Evolutionary conservation across 1,140 invertebrate genomes (phyloP).

Genomic region (Drepana arcuata): DNA sequence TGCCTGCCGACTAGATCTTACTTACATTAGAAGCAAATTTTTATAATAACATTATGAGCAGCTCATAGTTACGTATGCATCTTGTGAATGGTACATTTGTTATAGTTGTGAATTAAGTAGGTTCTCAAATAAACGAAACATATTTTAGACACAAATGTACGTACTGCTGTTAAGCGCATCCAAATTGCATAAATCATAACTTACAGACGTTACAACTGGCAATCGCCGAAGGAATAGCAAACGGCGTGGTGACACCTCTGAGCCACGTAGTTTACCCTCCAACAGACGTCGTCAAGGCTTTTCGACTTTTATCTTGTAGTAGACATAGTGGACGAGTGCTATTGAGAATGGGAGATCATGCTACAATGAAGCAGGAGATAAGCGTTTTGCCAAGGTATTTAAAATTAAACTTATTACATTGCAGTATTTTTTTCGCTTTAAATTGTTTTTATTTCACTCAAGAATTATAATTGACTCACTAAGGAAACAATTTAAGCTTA

Average conservation of each 20-base stretch:
- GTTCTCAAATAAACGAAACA: too few species aligned
- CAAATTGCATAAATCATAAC: too few species aligned
- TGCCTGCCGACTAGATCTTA: too few species aligned
- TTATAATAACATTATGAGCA: too few species aligned
- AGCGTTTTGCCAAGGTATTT: conserved; percentile 12
- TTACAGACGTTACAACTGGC: conserved; percentile 14
- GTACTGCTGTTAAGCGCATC: too few species aligned
- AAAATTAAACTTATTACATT: not conserved
- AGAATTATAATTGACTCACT: too few species aligned
- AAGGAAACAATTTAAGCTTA: too few species aligned
- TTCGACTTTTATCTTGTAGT: conserved; percentile 13
- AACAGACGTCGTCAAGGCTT: conserved; percentile 13
- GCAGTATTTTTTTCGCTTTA: not conserved
- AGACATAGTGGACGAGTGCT: conserved; percentile 20
- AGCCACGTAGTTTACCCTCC: conserved; percentile 17
- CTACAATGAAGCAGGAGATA: conserved; percentile 4
- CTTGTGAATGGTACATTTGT: too few species aligned
- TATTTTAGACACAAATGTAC: too few species aligned
- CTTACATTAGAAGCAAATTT: too few species aligned
- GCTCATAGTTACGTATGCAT: too few species aligned
- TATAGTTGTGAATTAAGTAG: too few species aligned
- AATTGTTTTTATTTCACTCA: conserved; percentile 1
- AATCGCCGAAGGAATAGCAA: conserved; percentile 19
- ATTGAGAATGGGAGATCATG: conserved; percentile 16
- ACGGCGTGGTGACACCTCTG: conserved; percentile 16